Conservation (phyloP, 2,113 vertebrate genomes). For the Otocyon megalotis region DNA sequence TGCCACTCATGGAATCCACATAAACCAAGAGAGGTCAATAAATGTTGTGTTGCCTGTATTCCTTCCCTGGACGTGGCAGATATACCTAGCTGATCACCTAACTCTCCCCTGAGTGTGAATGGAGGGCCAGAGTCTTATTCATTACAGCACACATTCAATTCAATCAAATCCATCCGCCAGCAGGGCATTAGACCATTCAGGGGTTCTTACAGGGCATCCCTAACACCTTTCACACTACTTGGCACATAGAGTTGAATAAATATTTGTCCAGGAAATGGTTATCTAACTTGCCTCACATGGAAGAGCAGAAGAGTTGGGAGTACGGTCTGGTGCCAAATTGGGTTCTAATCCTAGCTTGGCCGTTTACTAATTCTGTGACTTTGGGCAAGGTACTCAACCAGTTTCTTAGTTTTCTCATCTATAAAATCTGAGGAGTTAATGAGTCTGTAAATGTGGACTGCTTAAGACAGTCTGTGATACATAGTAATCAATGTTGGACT, state of each 20-base stretch:
- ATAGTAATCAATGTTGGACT: background rate
- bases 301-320: background rate
- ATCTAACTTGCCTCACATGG: background rate
- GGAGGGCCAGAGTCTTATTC: background rate
- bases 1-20: background rate
- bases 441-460: background rate
- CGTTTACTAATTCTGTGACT: background rate
- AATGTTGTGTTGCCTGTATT: background rate
- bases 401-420: conserved; percentile 22
- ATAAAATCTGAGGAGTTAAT: background rate
- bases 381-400: background rate
- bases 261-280: background rate
- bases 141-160: background rate
- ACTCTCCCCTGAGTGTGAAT: background rate
- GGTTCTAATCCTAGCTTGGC: background rate
- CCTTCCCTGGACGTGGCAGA: background rate
- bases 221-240: background rate
- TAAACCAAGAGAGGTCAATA: background rate
- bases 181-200: background rate
- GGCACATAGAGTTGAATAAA: background rate
- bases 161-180: background rate
- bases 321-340: background rate
- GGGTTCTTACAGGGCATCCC: background rate
- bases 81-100: background rate
- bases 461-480: background rate